Conservation (phyloP, 2,888 invertebrate species). For the Cartodere bifasciata region DNA sequence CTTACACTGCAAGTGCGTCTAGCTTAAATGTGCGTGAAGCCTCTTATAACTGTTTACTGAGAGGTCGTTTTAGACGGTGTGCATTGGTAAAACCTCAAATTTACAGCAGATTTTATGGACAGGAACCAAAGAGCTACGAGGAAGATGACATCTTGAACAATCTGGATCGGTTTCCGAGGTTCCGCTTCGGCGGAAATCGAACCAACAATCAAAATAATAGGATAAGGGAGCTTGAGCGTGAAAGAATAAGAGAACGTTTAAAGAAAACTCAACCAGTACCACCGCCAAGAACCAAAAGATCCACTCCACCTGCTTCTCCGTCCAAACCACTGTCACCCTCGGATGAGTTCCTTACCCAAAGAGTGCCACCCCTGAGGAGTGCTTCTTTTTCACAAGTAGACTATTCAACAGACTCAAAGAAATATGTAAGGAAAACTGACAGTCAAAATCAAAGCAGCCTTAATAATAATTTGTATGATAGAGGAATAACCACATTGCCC, state of each 20-base stretch:
- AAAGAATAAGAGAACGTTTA: conserved; percentile 54
- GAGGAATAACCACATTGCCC: conserved; percentile 31
- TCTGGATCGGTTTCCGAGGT: conserved; percentile 71
- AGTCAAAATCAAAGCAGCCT: conserved; percentile 9
- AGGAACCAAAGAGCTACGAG: conserved; percentile 28
- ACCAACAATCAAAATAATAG: conserved; percentile 24
- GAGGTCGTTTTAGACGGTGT: conserved; percentile 31
- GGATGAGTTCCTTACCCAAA: conserved; percentile 13
- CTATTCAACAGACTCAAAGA: conserved; percentile 50
- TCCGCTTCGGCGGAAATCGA: conserved; percentile 53
- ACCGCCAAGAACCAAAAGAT: conserved; percentile 28
- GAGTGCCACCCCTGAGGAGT: conserved; percentile 56
- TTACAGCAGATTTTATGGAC: conserved; percentile 29
- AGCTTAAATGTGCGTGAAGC: conserved; percentile 34
- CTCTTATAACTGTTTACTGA: conserved; percentile 28
- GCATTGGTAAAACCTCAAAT: conserved; percentile 31
- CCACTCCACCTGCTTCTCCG: conserved; percentile 20
- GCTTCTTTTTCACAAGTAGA: conserved; percentile 83
- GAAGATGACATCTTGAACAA: conserved; percentile 38
- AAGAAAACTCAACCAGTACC: conserved; percentile 43
- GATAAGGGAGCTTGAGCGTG: conserved; percentile 22
- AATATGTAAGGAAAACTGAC: conserved; percentile 36
- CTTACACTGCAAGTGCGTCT: too few relatives aligned
- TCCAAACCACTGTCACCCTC: conserved; percentile 21
- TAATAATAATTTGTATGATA: conserved; percentile 12